Base-by-base conservation (phyloP, 2,113 vertebrate species). In the Callospermophilus lateralis region DNA sequence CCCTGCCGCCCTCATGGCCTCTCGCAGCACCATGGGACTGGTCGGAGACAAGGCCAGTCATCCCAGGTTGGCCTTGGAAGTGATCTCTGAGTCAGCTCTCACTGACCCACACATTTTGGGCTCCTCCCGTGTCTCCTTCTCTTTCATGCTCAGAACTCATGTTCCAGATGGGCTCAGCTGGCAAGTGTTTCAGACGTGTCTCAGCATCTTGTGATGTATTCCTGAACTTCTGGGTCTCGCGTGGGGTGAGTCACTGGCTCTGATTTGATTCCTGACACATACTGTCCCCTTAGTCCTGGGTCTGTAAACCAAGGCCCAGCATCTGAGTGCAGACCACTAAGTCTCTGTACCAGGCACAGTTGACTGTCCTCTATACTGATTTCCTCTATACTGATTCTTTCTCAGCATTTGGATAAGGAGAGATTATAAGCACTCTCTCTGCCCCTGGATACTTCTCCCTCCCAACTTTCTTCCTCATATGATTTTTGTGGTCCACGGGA, bases 81-180 rank as follows among this genome's bases (percentile, higher is more conserved):
- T 77, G 78, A 58, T n/a, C 87, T 93, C 95, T 97, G 93, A 93
- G 92, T 97, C 93, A 97, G 93, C 61, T 77, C 65, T 86, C 74
- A 34, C 32, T 87, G 79, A 96, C 94, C 95, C 20, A 34, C 76
- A 37, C 48, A 45, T 39, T 45, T 15, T 77, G 83, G 95, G 65
- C 85, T 65, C 94, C 96, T 93, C 95, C 96, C 55, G 83, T 94
- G 53, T 68, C 72, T 86, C 92, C 73, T 0, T 4, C 72, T 86
- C 73, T 88, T 87, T 78, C 79, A 67, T 34, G 70, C 93, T 96
- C 92, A 84, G 91, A 92, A 89, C 84, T 97, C 90, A 87, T 93
- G 95, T 90, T 98, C 98, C 98, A 97, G 95, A 97, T 97, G 97
- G 94, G 89, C 90, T 93, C 97, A 96, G 94, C 97, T 98, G 98